phyloP scores from a whole-genome alignment of 2,113 vertebrate genomes.

The Eurystomus gularis region DNA sequence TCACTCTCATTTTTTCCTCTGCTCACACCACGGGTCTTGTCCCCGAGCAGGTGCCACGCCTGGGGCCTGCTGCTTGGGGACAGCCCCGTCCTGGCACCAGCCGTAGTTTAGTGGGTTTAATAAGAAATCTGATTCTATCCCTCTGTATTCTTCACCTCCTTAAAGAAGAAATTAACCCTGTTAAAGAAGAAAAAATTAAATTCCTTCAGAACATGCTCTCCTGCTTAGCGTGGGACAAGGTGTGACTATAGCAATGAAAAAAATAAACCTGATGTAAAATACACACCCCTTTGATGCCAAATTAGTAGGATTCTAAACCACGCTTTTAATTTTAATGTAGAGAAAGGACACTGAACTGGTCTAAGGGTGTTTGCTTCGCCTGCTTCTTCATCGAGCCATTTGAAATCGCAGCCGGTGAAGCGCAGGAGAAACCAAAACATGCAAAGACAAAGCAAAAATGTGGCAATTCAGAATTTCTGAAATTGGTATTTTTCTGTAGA shows the following conservation, averaged over 20 bases:
- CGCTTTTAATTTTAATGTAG: background rate
- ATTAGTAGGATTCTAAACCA: background rate
- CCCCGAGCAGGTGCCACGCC: fast-evolving
- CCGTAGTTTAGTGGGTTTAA: background rate
- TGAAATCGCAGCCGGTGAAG: background rate
- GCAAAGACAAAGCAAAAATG: background rate
- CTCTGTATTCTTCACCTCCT: background rate
- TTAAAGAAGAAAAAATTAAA: too few species aligned
- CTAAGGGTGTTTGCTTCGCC: background rate
- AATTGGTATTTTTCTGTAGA: fast-evolving
- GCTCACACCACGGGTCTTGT: background rate
- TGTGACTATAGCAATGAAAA: background rate
- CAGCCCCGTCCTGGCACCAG: background rate
- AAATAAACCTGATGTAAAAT: too few species aligned
- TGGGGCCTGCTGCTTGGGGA: background rate
- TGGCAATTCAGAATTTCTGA: background rate
- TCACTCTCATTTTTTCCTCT: background rate
- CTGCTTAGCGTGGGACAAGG: background rate
- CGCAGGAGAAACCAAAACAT: fast-evolving
- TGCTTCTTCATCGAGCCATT: fast-evolving
- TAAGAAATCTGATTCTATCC: background rate
- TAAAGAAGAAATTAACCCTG: background rate
- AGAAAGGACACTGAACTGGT: fast-evolving
- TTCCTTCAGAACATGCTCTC: background rate
- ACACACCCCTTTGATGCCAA: background rate